These are phyloP conservation scores for Gobio gobio DNA, from an alignment of 2,113 vertebrate genomes.

Conservation along the genomic window DNA sequence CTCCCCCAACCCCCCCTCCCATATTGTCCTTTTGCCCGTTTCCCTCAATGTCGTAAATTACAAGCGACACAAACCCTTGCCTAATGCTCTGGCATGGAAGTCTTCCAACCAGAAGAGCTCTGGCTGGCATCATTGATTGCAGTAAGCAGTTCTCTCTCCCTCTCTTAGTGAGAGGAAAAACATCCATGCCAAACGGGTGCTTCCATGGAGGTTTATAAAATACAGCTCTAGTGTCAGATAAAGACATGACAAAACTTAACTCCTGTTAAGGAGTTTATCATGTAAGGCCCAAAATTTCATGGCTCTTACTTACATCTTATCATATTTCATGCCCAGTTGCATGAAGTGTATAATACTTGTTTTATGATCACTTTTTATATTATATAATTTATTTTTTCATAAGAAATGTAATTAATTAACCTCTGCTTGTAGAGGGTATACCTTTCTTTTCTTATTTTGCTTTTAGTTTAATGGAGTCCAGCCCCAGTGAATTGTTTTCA, in stretches of 20 bases:
- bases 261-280: constrained; percentile 14
- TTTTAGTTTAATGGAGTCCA: no score
- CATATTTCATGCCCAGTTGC: not conserved
- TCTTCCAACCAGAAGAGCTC: constrained; percentile 78
- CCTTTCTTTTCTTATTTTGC: no score
- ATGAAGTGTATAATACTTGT: not conserved
- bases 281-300: not conserved
- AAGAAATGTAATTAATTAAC: no score
- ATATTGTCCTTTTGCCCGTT: constrained; percentile 81
- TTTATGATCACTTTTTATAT: not conserved
- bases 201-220: constrained; percentile 71
- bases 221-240: constrained; percentile 59
- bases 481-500: no score
- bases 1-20: constrained; percentile 73
- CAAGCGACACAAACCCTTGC: constrained; percentile 81
- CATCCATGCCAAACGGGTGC: constrained; percentile 69
- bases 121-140: constrained; percentile 81
- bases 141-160: constrained; percentile 67
- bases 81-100: constrained; percentile 79
- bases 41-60: constrained; percentile 84
- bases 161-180: constrained; percentile 70
- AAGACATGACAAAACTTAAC: constrained; percentile 37
- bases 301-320: not conserved
- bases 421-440: no score
- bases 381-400: no score